Conservation (phyloP, 2,888 invertebrate species). For the Agonopterix arenella region DNA sequence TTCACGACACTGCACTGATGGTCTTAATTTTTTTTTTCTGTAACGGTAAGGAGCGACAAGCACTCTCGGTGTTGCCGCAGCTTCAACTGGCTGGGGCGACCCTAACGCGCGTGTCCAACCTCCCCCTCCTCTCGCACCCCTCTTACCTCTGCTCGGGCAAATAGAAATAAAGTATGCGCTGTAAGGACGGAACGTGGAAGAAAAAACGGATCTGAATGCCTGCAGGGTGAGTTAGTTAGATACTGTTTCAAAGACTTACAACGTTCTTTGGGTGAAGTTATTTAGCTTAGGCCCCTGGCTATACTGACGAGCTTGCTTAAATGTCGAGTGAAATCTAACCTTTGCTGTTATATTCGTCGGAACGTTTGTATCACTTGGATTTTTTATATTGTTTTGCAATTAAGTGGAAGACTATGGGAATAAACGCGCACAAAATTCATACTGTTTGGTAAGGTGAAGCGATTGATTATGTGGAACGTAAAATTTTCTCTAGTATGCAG, state of each 20-base stretch:
- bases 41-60: conserved; percentile 35
- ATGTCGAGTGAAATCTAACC: neutral
- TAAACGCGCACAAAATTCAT: no score
- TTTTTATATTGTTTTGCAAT: no score
- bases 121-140: conserved; percentile 37
- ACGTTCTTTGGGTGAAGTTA: conserved; percentile 14
- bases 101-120: conserved; percentile 67
- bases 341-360: neutral
- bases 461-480: no score
- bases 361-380: neutral
- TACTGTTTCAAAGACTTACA: conserved; percentile 17
- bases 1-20: conserved; percentile 59
- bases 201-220: conserved; percentile 56
- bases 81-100: conserved; percentile 72
- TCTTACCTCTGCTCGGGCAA: conserved; percentile 66
- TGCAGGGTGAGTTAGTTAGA: conserved; percentile 32
- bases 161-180: conserved; percentile 74
- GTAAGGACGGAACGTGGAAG: conserved; percentile 62
- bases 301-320: neutral
- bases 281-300: conserved; percentile 2
- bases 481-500: no score
- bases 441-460: no score
- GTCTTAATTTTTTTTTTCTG: conserved; percentile 32
- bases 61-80: conserved; percentile 49
- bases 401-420: no score